A percentile compares a stretch with the other conserved stretches of the same genome.
Conservation (phyloP, 2,113 vertebrate genomes). For the Zootoca vivipara region DNA sequence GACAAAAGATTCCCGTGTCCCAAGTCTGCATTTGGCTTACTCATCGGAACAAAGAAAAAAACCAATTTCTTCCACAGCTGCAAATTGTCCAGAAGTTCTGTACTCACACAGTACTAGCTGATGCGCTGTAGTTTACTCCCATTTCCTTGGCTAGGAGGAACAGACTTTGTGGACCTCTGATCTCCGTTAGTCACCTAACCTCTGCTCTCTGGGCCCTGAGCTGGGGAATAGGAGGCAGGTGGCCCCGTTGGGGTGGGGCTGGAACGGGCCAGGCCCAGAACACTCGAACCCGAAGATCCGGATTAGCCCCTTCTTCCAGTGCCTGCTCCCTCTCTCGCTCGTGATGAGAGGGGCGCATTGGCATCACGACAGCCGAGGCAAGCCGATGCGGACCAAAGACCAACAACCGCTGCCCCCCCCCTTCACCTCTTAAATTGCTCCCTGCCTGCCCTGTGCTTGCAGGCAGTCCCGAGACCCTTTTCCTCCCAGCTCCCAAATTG, state of each 20-base stretch:
- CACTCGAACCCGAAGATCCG: too few species aligned
- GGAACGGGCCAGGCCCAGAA: background rate
- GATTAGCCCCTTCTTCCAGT: too few species aligned
- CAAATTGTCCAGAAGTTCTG: too few species aligned
- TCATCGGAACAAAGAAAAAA: background rate
- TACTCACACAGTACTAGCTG: background rate
- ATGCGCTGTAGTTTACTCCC: too few species aligned
- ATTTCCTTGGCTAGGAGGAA: background rate
- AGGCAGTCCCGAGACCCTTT: background rate
- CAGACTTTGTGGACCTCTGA: fast-evolving
- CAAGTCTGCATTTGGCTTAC: too few species aligned
- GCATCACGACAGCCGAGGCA: too few species aligned
- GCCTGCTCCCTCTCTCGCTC: background rate
- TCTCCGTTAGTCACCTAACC: too few species aligned
- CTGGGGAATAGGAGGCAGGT: background rate
- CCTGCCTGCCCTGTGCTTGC: background rate
- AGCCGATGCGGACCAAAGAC: too few species aligned
- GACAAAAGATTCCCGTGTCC: background rate
- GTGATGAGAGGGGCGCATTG: too few species aligned
- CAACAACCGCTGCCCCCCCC: background rate
- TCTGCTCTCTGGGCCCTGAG: background rate
- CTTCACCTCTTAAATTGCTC: background rate
- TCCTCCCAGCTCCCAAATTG: too few species aligned
- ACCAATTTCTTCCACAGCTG: too few species aligned
- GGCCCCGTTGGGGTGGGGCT: background rate